Evolutionary conservation across 2,888 invertebrate genomes (phyloP).

Genomic region (Heliconius erato): DNA sequence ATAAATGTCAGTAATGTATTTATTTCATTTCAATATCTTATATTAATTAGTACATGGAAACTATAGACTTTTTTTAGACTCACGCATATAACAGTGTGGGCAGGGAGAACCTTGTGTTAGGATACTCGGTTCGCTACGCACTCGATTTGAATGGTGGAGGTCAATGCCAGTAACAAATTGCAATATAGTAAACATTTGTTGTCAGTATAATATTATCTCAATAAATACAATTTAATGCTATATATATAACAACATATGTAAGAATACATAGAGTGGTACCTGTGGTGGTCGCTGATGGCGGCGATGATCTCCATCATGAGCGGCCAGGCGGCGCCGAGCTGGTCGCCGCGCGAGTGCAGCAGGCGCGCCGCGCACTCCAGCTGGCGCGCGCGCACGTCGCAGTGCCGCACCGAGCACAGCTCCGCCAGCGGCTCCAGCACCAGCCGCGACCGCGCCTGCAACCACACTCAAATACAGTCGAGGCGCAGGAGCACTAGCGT

Average conservation of each 20-base stretch:
- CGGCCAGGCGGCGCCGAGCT: constrained; percentile 97
- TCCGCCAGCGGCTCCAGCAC: constrained; percentile 96
- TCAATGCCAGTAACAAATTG: too few species aligned
- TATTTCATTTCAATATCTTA: background rate
- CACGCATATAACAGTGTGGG: background rate
- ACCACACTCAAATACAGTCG: background rate
- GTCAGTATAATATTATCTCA: too few species aligned
- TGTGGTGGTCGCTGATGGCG: constrained; percentile 97
- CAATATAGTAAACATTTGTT: too few species aligned
- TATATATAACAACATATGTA: too few species aligned
- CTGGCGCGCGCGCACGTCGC: constrained; percentile 97
- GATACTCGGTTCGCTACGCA: too few species aligned
- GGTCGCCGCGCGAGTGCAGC: constrained; percentile 96
- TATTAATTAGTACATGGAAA: background rate
- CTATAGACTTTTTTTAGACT: too few species aligned
- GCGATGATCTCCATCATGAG: constrained; percentile 97
- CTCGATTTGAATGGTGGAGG: constrained; percentile 42
- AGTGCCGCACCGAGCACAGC: constrained; percentile 94
- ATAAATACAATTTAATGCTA: too few species aligned
- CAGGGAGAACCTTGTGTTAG: background rate
- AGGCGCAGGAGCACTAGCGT: too few species aligned
- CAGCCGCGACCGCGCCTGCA: constrained; percentile 91
- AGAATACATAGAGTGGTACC: constrained; percentile 78
- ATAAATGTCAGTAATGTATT: background rate
- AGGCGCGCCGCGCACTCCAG: constrained; percentile 97